phyloP scores from a whole-genome alignment of 2,113 vertebrate species.

The Chaetodon trifascialis region DNA sequence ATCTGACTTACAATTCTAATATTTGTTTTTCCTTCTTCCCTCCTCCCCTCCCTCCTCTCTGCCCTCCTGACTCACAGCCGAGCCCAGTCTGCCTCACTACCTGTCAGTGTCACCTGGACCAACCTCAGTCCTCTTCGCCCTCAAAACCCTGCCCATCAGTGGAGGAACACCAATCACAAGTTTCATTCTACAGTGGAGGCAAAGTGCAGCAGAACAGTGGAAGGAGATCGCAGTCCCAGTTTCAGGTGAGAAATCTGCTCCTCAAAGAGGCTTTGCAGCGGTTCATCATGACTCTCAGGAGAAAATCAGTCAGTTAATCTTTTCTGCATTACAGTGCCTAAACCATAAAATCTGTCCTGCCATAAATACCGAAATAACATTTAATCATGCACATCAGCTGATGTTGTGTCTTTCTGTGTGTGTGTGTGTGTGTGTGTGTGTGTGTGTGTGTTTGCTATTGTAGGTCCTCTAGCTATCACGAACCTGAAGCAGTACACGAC shows the following conservation, averaged over 20 bases:
- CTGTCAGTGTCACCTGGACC: constrained; percentile 55
- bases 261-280: background rate
- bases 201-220: constrained; percentile 60
- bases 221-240: constrained; percentile 31
- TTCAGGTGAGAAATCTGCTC: constrained; percentile 60
- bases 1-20: background rate
- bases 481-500: constrained; percentile 75
- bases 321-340: background rate
- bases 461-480: constrained; percentile 66
- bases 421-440: background rate
- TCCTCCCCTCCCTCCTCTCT: background rate
- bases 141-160: constrained; percentile 53
- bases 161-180: constrained; percentile 76
- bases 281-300: background rate
- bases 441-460: constrained; percentile 18
- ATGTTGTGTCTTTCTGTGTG: background rate
- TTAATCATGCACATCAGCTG: background rate
- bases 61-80: constrained; percentile 54
- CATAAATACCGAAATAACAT: background rate
- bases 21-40: background rate
- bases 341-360: background rate
- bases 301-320: background rate
- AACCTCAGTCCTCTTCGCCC: constrained; percentile 67
- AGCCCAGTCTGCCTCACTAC: constrained; percentile 64
- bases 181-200: constrained; percentile 75